Percentiles rank a stretch among this genome's conserved stretches.
Conservation (phyloP, 2,113 vertebrate species). For the Pomatostomus ruficeps region DNA sequence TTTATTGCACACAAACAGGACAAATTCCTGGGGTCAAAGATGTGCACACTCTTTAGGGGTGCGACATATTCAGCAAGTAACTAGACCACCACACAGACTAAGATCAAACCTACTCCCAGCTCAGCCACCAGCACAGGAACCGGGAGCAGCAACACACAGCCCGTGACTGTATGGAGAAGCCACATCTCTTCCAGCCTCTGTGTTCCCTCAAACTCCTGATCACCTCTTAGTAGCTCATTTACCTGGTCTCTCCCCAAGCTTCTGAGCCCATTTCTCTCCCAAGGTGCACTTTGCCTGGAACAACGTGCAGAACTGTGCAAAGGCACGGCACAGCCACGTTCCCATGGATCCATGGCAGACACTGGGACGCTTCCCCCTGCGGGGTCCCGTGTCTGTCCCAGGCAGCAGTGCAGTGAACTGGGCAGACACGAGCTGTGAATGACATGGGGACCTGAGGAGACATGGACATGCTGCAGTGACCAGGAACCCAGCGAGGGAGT, state of each 20-base stretch:
- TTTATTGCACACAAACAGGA: neutral
- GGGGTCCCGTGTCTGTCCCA: neutral
- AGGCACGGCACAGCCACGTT: neutral
- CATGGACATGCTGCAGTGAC: neutral
- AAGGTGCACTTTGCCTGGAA: neutral
- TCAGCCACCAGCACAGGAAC: neutral
- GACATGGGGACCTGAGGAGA: neutral
- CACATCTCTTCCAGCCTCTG: neutral
- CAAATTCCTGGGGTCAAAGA: neutral
- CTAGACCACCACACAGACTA: neutral
- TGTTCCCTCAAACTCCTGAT: neutral
- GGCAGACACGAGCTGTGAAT: neutral
- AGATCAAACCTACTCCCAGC: neutral
- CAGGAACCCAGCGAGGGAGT: neutral
- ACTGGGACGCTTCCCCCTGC: neutral
- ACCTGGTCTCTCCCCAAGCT: neutral
- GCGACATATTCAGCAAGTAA: neutral
- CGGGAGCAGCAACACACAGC: neutral
- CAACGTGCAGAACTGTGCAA: neutral
- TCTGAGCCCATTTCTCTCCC: neutral
- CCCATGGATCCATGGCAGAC: neutral
- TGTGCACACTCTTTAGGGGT: neutral
- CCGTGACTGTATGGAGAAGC: fast-evolving
- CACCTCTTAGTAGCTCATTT: neutral
- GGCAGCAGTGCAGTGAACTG: neutral